Evolutionary conservation across 1,140 invertebrate genomes (phyloP).

Genomic region (Schlechtendalia chinensis): DNA sequence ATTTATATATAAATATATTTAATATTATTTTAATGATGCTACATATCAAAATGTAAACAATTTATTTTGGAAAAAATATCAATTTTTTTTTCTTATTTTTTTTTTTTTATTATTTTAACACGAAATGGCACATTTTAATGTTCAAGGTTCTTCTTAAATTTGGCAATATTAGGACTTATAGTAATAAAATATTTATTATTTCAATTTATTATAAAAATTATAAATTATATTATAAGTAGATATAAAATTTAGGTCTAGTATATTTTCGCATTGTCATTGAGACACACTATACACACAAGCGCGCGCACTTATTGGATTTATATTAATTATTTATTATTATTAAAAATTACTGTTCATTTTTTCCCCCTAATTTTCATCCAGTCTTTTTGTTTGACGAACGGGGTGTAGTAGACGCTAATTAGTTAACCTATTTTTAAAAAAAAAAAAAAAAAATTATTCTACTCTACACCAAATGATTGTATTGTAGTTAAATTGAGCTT

Average conservation of each 20-base stretch:
- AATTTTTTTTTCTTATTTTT: slow-evolving; percentile 27
- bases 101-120: slow-evolving; percentile 19
- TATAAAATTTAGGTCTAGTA: slow-evolving; percentile 40
- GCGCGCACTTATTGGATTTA: slow-evolving; percentile 15
- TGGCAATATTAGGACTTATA: slow-evolving; percentile 48
- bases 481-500: slow-evolving; percentile 47
- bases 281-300: not conserved
- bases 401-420: slow-evolving; percentile 1
- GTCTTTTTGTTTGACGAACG: slow-evolving; percentile 28
- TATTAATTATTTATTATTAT: slow-evolving; percentile 26
- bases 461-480: slow-evolving; percentile 46
- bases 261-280: slow-evolving; percentile 24
- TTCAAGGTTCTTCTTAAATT: slow-evolving; percentile 35
- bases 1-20: slow-evolving; percentile 43
- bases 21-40: slow-evolving; percentile 44
- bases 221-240: slow-evolving; percentile 44
- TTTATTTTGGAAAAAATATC: slow-evolving; percentile 38
- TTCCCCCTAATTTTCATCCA: slow-evolving; percentile 24
- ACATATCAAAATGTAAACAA: slow-evolving; percentile 50
- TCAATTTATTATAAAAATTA: slow-evolving; percentile 42
- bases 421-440: not conserved
- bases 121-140: slow-evolving; percentile 50
- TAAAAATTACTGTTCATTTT: slow-evolving; percentile 2
- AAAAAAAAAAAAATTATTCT: slow-evolving; percentile 26
- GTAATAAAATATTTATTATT: slow-evolving; percentile 42